These are phyloP conservation scores for Melanostoma mellinum DNA, from an alignment of 2,888 invertebrate genomes.

Conservation along the genomic window DNA sequence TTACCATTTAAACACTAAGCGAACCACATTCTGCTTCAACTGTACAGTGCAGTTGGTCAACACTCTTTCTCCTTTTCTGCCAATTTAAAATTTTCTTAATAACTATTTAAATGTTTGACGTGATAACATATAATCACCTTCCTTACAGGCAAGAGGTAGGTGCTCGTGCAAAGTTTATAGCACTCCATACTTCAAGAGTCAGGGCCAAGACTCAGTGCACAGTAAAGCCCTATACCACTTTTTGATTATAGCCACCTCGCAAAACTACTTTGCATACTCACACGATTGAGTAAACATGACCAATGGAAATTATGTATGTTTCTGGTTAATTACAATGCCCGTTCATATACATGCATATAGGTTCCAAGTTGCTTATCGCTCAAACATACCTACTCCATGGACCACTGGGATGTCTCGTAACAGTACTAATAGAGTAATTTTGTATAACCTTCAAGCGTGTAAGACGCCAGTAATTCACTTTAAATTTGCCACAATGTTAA, in stretches of 20 bases:
- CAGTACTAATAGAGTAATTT: conserved; percentile 68
- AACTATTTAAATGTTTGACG: conserved; percentile 76
- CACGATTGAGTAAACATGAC: conserved; percentile 67
- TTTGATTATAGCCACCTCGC: conserved; percentile 41
- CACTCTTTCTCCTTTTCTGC: no score
- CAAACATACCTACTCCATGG: conserved; percentile 28
- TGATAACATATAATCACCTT: conserved; percentile 80
- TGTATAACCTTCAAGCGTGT: conserved; percentile 69
- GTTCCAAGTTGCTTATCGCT: conserved; percentile 2
- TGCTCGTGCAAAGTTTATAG: conserved; percentile 7
- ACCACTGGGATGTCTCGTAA: conserved; percentile 35
- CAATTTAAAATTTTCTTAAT: conserved; percentile 51
- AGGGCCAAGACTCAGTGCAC: conserved; percentile 32
- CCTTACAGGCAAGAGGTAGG: conserved; percentile 34
- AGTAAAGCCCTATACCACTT: conserved; percentile 3
- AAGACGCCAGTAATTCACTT: conserved; percentile 50
- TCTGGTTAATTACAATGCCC: conserved; percentile 52
- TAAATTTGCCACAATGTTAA: conserved; percentile 3
- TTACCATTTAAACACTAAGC: no score
- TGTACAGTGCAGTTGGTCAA: no score
- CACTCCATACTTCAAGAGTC: conserved; percentile 23
- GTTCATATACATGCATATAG: conserved; percentile 17
- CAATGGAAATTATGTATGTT: conserved; percentile 46
- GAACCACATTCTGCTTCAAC: no score
- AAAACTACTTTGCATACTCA: conserved; percentile 61